Evolutionary conservation across 1,140 invertebrate species (phyloP).

Genomic region (Melipona quadrifasciata): DNA sequence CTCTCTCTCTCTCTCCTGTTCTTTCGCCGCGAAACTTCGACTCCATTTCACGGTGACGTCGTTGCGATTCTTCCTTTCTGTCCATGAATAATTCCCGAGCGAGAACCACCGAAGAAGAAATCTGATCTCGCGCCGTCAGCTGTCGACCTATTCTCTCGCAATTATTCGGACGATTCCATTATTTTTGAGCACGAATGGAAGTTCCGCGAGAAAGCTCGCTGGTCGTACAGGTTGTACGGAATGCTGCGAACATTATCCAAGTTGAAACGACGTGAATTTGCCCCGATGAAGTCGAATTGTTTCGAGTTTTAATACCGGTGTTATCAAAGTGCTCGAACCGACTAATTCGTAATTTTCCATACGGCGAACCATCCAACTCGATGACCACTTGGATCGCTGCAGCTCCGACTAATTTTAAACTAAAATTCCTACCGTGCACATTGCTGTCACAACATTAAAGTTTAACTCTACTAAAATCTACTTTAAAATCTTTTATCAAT

Average conservation of each 20-base stretch:
- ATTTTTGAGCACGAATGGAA: neutral
- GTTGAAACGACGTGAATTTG: neutral
- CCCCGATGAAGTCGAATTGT: neutral
- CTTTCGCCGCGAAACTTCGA: neutral
- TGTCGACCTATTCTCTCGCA: neutral
- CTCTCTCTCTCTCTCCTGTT: neutral
- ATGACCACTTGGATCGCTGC: no score
- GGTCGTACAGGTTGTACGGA: neutral
- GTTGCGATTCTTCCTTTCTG: neutral
- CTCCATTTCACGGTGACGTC: neutral
- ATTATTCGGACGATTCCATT: constrained; percentile 12
- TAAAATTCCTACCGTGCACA: no score
- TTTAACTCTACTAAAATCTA: no score
- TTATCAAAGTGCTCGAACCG: no score
- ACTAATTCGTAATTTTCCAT: no score
- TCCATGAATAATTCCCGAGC: neutral
- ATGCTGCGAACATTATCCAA: neutral
- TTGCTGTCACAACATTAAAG: no score
- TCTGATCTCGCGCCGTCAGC: neutral
- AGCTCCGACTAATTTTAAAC: no score
- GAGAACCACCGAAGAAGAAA: neutral
- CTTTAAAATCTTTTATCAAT: no score
- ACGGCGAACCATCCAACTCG: no score
- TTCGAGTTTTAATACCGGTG: neutral
- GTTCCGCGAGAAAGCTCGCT: neutral